Evolutionary conservation across 1,140 invertebrate genomes (phyloP), one percentile per base, ranked within the genome.

Genomic region (Drosophila micromelanica): DNA sequence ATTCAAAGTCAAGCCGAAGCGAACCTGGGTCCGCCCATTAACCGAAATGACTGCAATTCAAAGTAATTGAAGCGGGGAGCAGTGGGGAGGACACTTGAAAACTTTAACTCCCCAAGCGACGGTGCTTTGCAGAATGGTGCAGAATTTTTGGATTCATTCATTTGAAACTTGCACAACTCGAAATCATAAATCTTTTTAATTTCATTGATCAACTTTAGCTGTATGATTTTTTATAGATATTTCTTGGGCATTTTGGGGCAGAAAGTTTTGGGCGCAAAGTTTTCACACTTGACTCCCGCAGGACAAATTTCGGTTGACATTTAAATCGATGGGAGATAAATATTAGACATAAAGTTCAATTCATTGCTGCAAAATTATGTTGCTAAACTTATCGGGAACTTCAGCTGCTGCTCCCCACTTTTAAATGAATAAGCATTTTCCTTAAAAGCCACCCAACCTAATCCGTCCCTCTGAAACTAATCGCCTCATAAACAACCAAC

Each of bases 121-220:
- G 40, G 11, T 45, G 63, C 62, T 46, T 64, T 84, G 51, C n/a
- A n/a, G n/a, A n/a, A n/a, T n/a, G n/a, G n/a, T 52, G 59, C 40
- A 51, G 57, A 51, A 76, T 72, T 70, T 54, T 67, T 60, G 73
- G 51, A 76, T 73, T 75, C 60, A 65, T 75, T 87, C 75, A 76
- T 69, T 65, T 73, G 51, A 59, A 86, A 78, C 74, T 81, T 80
- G 73, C 67, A 46, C 63, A 78, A 71, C 62, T 85, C 65, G 67
- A 79, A 89, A 89, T 89, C 84, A 89, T 87, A 89, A 89, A 90
- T 89, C 84, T 89, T 89, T 84, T 89, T 89, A 89, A 89, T 89
- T 89, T 89, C 85, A 84, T 89, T 89, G 85, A 86, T 86, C 81
- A 86, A 81, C 74, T 76, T 76, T 72, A 46, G 60, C 40, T 64